Percentiles rank a stretch among this genome's conserved stretches.
Conservation (phyloP, 2,797 vertebrate genomes). For the Dromococcyx pavoninus region DNA sequence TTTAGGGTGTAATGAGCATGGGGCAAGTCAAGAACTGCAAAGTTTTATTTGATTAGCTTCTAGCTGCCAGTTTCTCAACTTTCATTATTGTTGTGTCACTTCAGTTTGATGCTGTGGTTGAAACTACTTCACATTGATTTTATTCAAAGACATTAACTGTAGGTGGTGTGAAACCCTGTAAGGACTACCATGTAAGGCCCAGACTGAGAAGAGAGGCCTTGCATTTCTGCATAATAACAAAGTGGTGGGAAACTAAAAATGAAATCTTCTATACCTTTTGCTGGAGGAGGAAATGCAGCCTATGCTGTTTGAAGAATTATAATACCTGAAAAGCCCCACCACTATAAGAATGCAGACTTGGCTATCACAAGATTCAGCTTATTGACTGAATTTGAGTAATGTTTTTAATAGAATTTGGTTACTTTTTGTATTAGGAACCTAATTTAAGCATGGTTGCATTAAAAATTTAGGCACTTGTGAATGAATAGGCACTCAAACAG, state of each 20-base stretch:
- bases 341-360: not conserved
- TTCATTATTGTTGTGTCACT: not conserved
- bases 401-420: not conserved
- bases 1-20: not conserved
- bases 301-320: not conserved
- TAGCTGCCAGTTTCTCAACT: not conserved
- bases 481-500: not conserved
- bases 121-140: not conserved
- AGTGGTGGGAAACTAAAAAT: not conserved
- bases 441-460: not conserved
- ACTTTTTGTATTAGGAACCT: not conserved
- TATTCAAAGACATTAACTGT: not conserved
- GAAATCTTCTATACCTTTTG: not conserved
- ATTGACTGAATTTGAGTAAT: not conserved
- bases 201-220: not conserved
- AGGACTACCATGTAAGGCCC: not conserved
- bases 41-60: not conserved
- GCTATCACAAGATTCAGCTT: not conserved
- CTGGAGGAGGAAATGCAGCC: not conserved
- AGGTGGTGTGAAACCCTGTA: not conserved
- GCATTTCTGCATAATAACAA: not conserved
- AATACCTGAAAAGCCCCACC: not conserved
- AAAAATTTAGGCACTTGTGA: not conserved
- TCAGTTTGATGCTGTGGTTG: not conserved
- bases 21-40: not conserved